Base-by-base conservation (phyloP, 2,888 invertebrate species). In the Deilephila elpenor region DNA sequence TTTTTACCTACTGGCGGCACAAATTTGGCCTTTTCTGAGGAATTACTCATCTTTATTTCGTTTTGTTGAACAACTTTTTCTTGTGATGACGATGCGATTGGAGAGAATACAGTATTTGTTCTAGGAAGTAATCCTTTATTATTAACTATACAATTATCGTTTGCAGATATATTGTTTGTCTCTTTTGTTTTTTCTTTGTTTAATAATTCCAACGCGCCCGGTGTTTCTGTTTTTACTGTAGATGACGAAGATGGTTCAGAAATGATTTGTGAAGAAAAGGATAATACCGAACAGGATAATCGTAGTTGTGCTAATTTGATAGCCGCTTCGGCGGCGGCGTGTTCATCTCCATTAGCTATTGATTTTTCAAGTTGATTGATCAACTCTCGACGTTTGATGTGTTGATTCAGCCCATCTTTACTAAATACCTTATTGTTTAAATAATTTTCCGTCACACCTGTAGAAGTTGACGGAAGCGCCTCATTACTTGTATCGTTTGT, bases 321-420 rank as follows among this genome's bases (percentile, higher is more conserved):
- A 0, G 98, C 98, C 71, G 97, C 95, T 77, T 96, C 96, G 0
- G 98, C 97, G 3, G 98, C 98, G 79, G 97, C 95, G 71, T 95
- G 95, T 89, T 97, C 96, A 82, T 97, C 96, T 8, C 98, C 98
- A 84, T 96, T 96, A 4, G 97, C 96, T 81, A 98, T 98, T 2
- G 98, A 97, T 73, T 95, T 95, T 89, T 98, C 98, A 73, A 98
- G 92, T 87, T 97, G 95, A 86, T 96, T 95, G 79, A 98, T 93
- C 78, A 97, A 85, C 74, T 91, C 87, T 77, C 93, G 88, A 32
- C 92, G 89, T 79, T 84, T 87, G 17, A 86, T 84, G 78, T 93
- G 91, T 64, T 90, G 88, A 75, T 89, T 86, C 60, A 82, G 73
- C 67, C 79, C 82, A 25, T 80, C 76, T n/a, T 78, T 72, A 74